Percentiles rank a stretch among this genome's conserved stretches.
Evolutionary conservation across 2,113 vertebrate species (phyloP).

Genomic region (Genyomyrus donnyi): DNA sequence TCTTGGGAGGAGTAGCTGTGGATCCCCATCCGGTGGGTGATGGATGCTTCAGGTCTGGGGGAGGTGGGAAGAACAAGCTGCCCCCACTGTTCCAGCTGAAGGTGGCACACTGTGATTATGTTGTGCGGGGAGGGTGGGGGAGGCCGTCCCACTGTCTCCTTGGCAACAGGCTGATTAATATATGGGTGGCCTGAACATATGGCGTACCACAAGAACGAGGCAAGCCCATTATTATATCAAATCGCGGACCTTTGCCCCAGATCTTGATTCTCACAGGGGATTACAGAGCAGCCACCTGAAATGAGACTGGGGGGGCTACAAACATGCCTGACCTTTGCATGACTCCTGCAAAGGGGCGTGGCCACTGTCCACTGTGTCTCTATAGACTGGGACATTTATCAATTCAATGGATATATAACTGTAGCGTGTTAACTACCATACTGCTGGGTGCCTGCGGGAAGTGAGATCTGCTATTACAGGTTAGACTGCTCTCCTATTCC

Average conservation of each 20-base stretch:
- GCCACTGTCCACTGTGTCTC: not conserved
- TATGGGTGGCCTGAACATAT: constrained; percentile 1
- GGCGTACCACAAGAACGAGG: not conserved
- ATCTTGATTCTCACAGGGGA: not conserved
- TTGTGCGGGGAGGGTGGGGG: not conserved
- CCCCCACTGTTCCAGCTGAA: not conserved
- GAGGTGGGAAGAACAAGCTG: not conserved
- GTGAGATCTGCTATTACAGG: constrained; percentile 89
- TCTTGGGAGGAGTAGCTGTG: not conserved
- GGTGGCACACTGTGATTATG: not conserved
- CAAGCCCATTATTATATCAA: not conserved
- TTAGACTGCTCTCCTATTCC: constrained; percentile 31
- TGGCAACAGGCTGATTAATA: constrained; percentile 13
- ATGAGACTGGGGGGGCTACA: not conserved
- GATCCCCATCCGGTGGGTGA: not conserved
- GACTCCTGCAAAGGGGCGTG: not conserved
- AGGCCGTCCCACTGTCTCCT: not conserved
- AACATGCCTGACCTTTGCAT: not conserved
- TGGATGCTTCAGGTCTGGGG: not conserved
- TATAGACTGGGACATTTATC: not conserved
- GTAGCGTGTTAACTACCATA: not conserved
- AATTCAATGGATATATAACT: not conserved
- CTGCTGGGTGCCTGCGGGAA: constrained; percentile 65
- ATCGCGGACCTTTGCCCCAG: not conserved
- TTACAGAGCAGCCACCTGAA: not conserved